phyloP scores from a whole-genome alignment of 35 echinoderm and acorn worm species.

The Apostichopus parvimensis region DNA sequence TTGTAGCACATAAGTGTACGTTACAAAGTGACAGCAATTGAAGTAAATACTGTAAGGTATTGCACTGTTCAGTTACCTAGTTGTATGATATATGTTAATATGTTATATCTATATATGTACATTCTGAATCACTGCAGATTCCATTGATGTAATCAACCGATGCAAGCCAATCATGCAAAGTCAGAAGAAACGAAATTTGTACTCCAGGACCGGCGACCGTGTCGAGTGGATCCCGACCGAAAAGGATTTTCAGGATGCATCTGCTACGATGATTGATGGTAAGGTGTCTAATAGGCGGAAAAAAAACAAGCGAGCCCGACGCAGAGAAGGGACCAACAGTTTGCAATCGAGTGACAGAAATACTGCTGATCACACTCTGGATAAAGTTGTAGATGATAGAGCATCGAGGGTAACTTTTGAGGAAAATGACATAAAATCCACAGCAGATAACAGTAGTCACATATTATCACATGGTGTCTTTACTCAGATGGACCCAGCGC shows the following conservation, averaged over 20 bases:
- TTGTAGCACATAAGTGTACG: no score
- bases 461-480: neutral
- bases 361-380: no score
- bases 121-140: no score
- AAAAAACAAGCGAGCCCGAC: neutral
- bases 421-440: neutral
- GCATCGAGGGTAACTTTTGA: neutral
- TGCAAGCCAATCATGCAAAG: neutral
- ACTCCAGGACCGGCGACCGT: neutral
- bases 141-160: no score
- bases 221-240: neutral
- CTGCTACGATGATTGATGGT: neutral
- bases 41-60: no score
- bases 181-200: neutral
- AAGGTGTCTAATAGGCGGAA: neutral
- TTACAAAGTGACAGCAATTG: no score
- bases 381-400: neutral
- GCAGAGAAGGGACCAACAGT: neutral
- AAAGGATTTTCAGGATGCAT: neutral
- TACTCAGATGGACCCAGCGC: neutral
- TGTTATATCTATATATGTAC: no score
- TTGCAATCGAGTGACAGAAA: neutral
- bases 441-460: neutral
- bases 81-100: no score
- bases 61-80: no score